Evolutionary conservation across 2,888 invertebrate species (phyloP).

Genomic region (Meganola albula): DNA sequence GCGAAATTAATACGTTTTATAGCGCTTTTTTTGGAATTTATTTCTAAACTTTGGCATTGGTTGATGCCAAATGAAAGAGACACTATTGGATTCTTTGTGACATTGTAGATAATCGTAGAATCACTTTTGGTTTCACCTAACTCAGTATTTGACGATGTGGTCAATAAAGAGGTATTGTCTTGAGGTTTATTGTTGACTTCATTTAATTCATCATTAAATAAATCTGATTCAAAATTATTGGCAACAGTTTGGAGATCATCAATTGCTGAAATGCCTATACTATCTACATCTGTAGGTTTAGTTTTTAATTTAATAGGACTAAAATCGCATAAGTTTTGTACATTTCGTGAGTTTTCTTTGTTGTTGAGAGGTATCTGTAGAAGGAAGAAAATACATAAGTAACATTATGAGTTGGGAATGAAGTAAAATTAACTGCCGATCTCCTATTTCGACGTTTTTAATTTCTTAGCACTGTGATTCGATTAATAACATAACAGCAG

Average conservation of each 20-base stretch:
- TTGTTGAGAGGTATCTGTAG: constrained; percentile 28
- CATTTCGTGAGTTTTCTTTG: constrained; percentile 36
- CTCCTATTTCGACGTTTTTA: no score
- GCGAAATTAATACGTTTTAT: constrained; percentile 43
- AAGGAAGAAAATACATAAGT: no score
- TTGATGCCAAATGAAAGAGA: constrained; percentile 47
- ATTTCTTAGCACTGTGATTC: no score
- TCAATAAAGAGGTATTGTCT: constrained; percentile 18
- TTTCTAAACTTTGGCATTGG: constrained; percentile 43
- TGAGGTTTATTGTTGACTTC: constrained; percentile 7
- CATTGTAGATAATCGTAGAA: constrained; percentile 31
- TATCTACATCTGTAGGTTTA: constrained; percentile 21
- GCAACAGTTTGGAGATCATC: constrained; percentile 32
- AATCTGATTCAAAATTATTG: constrained; percentile 14
- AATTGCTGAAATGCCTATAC: constrained; percentile 39
- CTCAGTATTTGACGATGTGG: constrained; percentile 36
- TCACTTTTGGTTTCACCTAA: constrained; percentile 26
- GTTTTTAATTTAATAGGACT: constrained; percentile 17
- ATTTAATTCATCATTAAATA: constrained; percentile 5
- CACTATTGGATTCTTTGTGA: constrained; percentile 29
- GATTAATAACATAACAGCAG: no score
- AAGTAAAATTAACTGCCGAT: no score
- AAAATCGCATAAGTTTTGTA: constrained; percentile 16
- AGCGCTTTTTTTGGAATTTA: constrained; percentile 45
- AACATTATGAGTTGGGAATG: no score